Base-by-base conservation (phyloP, 2,888 invertebrate genomes). In the Zonitis immaculata region DNA sequence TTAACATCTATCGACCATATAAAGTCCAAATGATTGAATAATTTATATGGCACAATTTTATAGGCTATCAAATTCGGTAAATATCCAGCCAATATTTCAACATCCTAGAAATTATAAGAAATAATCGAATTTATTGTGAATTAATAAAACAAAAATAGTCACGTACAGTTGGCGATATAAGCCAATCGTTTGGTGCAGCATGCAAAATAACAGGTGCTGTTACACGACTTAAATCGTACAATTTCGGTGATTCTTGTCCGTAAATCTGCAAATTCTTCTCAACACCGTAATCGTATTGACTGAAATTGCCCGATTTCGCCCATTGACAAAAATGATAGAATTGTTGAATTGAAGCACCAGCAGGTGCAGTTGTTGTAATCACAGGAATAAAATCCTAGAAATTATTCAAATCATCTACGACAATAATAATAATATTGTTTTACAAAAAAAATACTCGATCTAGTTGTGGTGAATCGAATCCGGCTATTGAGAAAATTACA, bases 11-110 rank as follows among this genome's bases (percentile, higher is more conserved):
- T 77, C 0, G 76, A 80, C 75, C 76, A 79, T 7, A 80, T 42
- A 57, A 77, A 81, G 59, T 82, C 81, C 14, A 79, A 58, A 59
- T 82, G 82, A 44, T 75, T 76, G 59, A 79, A 82, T 22, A 66
- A 61, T 7, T 60, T 42, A 12, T 52, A 54, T 4, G 62, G 59
- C 14, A 72, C 60, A 9, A 68, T 62, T 48, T 75, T 66, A 0
- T 69, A 59, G 11, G 56, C 56, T 1, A 65, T 59, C 7, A 65
- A 47, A 49, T 69, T 83, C 7, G 76, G 75, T 39, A 89, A 68
- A 51, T 76, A 72, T 9, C 72, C 69, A 30, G 79, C 77, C 46
- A 86, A 66, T 14, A 75, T 72, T 35, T 79, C 70, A 0, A 86
- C 83, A 53, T 52, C 56, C 48, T 48, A n/a, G n/a, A n/a, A n/a